These are phyloP conservation scores for Fragum sueziense DNA, from an alignment of 2,888 invertebrate species.

Conservation along the genomic window DNA sequence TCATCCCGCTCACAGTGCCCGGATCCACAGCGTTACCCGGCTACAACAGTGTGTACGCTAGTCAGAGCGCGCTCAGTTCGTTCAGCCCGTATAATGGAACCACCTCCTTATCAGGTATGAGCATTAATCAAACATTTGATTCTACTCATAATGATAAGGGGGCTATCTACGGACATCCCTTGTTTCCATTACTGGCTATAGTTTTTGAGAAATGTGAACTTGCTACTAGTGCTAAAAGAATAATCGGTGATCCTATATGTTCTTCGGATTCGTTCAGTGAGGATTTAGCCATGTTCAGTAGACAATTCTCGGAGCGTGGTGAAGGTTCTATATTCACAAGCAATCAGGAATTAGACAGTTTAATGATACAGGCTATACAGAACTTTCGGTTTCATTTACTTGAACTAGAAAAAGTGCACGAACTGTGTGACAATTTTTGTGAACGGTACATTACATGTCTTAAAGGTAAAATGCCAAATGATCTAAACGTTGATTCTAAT, in stretches of 20 bases:
- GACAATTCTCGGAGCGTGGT: constrained; percentile 49
- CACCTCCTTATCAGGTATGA: constrained; percentile 55
- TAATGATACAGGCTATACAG: constrained; percentile 62
- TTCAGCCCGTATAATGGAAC: constrained; percentile 35
- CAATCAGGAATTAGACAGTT: constrained; percentile 59
- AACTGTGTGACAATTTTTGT: constrained; percentile 65
- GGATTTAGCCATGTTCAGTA: constrained; percentile 57
- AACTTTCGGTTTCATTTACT: constrained; percentile 62
- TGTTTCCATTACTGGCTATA: constrained; percentile 59
- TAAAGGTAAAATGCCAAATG: constrained; percentile 65
- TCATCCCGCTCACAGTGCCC: constrained; percentile 41
- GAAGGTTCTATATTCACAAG: constrained; percentile 58
- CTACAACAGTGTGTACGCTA: constrained; percentile 28
- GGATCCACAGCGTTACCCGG: constrained; percentile 20
- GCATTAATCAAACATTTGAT: constrained; percentile 45
- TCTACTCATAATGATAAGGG: constrained; percentile 54
- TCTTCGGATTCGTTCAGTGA: constrained; percentile 61
- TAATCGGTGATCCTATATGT: constrained; percentile 58
- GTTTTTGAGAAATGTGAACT: constrained; percentile 64
- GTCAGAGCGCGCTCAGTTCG: constrained; percentile 35
- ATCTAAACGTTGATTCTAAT: constrained; percentile 56
- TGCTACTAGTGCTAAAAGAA: constrained; percentile 58
- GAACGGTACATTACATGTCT: constrained; percentile 63
- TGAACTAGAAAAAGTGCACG: constrained; percentile 64
- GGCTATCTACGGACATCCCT: constrained; percentile 52